Evolutionary conservation across 2,888 invertebrate genomes (phyloP), one percentile per base, ranked within the genome.

Genomic region (Poecilobothrus nobilitatus): DNA sequence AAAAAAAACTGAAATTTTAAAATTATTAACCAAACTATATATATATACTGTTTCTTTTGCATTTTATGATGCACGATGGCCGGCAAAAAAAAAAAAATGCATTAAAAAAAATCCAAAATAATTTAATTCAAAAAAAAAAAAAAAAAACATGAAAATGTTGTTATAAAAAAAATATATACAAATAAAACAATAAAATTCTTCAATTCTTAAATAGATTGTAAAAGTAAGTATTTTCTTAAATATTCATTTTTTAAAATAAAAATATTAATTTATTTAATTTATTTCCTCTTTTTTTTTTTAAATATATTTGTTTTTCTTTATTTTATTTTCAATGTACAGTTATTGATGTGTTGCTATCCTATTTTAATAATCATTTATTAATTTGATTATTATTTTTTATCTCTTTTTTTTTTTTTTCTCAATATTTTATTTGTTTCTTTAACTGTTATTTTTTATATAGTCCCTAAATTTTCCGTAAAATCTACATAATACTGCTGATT

Each of bases 221-320:
- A 75, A 75, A 74, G 75, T 75, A 75, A 75, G 75, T 75, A 75
- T 74, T 70, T 27, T 27, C 5, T 53, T 53, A 53, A 37, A 18
- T 53, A 53, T 53, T 53, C 18, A 12, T 37, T 37, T 37, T 37
- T 37, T 37, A 27, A 12, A 10, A 37, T 37, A 37, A 37, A 37
- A 37, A 37, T 27, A 27, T 37, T 37, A 37, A 10, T 37, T 37
- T 8, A 5, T 37, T 37, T 37, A 37, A 10, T 37, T 37, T 37
- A 18, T 53, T 53, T 53, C 1, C 3, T 53, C 18, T 53, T 53
- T 53, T 53, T 53, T 53, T 15, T n/a, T 53, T 53, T 53, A n/a
- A n/a, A n/a, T n/a, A n/a, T n/a, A n/a, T n/a, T n/a, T n/a, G n/a
- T n/a, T n/a, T n/a, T n/a, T n/a, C n/a, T n/a, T n/a, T n/a, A n/a